phyloP scores from a whole-genome alignment of 2,113 vertebrate genomes.

The Thomomys bottae region DNA sequence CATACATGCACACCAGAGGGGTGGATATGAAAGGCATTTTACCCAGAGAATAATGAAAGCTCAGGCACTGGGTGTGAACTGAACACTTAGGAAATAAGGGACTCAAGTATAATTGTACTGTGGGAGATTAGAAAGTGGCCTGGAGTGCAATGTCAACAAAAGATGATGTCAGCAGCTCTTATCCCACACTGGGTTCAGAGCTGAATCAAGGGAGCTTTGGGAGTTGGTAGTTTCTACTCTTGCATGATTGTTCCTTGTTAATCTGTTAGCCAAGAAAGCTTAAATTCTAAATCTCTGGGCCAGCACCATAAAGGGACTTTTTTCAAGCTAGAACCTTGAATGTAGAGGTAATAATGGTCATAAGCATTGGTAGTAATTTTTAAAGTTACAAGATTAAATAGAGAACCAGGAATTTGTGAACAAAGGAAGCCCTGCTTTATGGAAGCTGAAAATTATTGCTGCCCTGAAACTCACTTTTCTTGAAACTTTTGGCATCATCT shows the following conservation, averaged over 20 bases:
- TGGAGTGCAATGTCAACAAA: not conserved
- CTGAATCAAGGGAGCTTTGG: not conserved
- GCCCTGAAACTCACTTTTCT: not conserved
- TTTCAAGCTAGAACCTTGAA: not conserved
- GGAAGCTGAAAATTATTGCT: not conserved
- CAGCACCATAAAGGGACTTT: not conserved
- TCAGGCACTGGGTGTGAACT: not conserved
- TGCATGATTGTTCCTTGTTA: not conserved
- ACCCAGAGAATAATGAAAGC: accelerated
- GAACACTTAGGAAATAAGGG: not conserved
- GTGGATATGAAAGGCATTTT: accelerated
- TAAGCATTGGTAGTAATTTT: not conserved
- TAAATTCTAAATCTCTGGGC: not conserved
- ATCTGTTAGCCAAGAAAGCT: not conserved
- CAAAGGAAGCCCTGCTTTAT: not conserved
- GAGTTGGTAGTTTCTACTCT: not conserved
- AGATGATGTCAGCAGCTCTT: accelerated
- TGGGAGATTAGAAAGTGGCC: not conserved
- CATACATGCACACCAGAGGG: not conserved
- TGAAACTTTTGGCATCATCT: not conserved
- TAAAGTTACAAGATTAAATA: not conserved
- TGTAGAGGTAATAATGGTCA: no score
- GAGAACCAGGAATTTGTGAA: not conserved
- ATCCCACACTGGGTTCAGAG: not conserved
- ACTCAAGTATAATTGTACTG: not conserved